Evolutionary conservation across 2,888 invertebrate genomes (phyloP).

Genomic region (Nasonia oneida): DNA sequence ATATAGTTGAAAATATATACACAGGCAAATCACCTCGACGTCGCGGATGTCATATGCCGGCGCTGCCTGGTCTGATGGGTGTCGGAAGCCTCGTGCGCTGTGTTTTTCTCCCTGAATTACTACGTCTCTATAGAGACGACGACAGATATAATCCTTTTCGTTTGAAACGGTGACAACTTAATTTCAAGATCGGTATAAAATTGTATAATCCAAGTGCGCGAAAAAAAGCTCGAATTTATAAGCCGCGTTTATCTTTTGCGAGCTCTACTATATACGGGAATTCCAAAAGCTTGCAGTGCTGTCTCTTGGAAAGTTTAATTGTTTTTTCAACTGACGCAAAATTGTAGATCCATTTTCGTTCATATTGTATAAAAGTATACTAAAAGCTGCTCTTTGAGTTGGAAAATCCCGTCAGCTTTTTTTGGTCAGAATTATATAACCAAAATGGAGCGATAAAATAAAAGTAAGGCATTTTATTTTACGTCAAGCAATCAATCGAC

Average conservation of each 20-base stretch:
- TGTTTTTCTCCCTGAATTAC: conserved; percentile 9
- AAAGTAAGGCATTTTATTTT: not conserved
- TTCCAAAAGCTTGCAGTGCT: too few relatives aligned
- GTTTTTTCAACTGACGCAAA: too few relatives aligned
- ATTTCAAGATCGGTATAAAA: conserved; percentile 44
- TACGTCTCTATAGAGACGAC: conserved; percentile 33
- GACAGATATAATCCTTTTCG: conserved; percentile 53
- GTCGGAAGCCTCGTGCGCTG: conserved; percentile 30
- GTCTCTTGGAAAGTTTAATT: too few relatives aligned
- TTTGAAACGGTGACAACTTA: conserved; percentile 36
- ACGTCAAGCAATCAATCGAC: not conserved
- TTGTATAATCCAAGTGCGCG: conserved; percentile 24
- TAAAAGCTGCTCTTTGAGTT: too few relatives aligned
- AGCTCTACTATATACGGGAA: not conserved
- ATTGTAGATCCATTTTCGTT: too few relatives aligned
- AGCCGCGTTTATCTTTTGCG: not conserved
- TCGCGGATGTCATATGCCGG: conserved; percentile 66
- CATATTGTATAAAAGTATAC: too few relatives aligned
- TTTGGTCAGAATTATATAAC: too few relatives aligned
- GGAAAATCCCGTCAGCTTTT: too few relatives aligned
- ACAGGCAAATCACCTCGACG: conserved; percentile 64
- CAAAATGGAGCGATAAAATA: not conserved
- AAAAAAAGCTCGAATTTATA: not conserved
- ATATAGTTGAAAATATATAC: conserved; percentile 28
- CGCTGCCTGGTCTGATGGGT: conserved; percentile 20